Conservation (phyloP, 2,797 vertebrate genomes). For the Austrolebias charrua region DNA sequence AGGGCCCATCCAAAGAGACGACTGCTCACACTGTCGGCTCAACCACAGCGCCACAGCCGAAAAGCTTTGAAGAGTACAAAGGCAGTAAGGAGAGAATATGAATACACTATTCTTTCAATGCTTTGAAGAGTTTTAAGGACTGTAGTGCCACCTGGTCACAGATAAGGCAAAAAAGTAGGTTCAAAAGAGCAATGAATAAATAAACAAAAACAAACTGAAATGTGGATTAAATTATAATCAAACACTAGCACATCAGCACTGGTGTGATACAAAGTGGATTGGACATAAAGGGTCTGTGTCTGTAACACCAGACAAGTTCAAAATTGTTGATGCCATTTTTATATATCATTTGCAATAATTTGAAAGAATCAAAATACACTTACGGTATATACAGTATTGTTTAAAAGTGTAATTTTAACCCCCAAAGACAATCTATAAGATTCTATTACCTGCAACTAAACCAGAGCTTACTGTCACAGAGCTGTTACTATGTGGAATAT, state of each 20-base stretch:
- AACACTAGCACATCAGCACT: not conserved
- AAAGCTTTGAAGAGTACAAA: slow-evolving; percentile 26
- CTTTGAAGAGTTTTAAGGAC: no score
- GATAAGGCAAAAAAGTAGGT: slow-evolving; percentile 1
- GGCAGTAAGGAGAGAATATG: not conserved
- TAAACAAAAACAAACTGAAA: not conserved
- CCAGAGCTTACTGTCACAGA: not conserved
- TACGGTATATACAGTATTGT: no score
- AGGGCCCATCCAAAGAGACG: slow-evolving; percentile 45
- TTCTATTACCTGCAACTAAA: not conserved
- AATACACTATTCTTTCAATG: not conserved
- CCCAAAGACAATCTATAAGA: not conserved
- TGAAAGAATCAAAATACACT: not conserved
- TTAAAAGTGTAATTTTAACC: not conserved
- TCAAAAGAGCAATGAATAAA: not conserved
- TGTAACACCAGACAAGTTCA: not conserved
- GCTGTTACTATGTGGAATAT: slow-evolving; percentile 4
- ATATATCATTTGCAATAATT: not conserved
- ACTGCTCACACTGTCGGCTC: slow-evolving; percentile 49
- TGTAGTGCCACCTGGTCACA: slow-evolving; percentile 3
- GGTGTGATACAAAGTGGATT: not conserved
- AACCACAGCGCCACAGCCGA: slow-evolving; percentile 20
- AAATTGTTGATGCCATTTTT: not conserved
- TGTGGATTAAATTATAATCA: not conserved
- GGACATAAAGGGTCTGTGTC: not conserved